Evolutionary conservation across 2,113 vertebrate genomes (phyloP).

Genomic region (Indicator maculatus): DNA sequence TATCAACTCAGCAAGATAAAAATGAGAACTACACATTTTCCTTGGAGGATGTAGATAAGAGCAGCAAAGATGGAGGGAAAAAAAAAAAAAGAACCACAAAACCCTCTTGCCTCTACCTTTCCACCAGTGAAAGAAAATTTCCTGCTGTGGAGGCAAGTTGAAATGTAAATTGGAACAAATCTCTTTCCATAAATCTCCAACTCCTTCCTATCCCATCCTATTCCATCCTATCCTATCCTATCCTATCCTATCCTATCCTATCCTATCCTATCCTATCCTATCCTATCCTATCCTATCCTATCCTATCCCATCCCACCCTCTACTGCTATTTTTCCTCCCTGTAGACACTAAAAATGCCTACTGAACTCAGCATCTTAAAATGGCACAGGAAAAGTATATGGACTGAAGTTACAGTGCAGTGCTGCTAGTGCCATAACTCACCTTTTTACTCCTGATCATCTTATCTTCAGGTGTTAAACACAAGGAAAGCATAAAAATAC

Average conservation of each 20-base stretch:
- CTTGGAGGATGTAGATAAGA: background rate
- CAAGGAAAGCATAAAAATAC: background rate
- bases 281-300: background rate
- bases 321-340: background rate
- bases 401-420: background rate
- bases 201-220: background rate
- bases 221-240: background rate
- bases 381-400: background rate
- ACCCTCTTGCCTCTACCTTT: background rate
- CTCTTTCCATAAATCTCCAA: background rate
- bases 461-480: background rate
- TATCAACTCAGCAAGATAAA: background rate
- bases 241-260: background rate
- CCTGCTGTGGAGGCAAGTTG: background rate
- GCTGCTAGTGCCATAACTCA: background rate
- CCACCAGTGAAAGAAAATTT: background rate
- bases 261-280: background rate
- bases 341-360: background rate
- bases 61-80: background rate
- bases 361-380: background rate
- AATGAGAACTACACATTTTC: background rate
- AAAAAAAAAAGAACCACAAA: background rate
- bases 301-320: background rate
- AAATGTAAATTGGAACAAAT: background rate
- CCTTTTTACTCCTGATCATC: background rate